These are phyloP conservation scores for Lophochroa leadbeateri DNA, from an alignment of 2,113 vertebrate species.

Conservation along the genomic window DNA sequence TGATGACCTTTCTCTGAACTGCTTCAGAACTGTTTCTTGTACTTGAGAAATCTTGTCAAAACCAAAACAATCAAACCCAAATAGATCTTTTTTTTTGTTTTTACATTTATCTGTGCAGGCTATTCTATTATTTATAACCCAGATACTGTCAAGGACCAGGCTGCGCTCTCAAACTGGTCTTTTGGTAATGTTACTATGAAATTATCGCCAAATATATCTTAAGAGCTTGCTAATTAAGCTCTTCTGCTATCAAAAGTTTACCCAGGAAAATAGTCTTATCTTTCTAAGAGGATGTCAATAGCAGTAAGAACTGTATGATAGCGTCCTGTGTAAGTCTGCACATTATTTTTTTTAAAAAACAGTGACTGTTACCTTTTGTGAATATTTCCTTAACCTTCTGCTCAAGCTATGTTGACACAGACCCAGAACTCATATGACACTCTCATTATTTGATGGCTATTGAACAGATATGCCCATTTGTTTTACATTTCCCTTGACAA, in stretches of 20 bases:
- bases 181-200: neutral
- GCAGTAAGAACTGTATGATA: neutral
- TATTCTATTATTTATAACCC: neutral
- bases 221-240: neutral
- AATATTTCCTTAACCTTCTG: neutral
- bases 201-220: neutral
- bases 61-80: neutral
- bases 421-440: neutral
- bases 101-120: neutral
- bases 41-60: neutral
- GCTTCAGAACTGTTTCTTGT: neutral
- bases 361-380: rapidly evolving
- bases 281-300: neutral
- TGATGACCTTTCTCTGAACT: neutral
- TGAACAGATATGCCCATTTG: neutral
- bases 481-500: conserved; percentile 15
- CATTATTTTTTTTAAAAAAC: neutral
- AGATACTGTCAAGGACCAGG: neutral
- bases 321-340: neutral
- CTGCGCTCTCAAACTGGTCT: neutral
- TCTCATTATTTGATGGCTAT: neutral
- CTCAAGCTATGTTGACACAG: neutral
- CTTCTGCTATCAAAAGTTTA: neutral
- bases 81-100: neutral
- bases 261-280: neutral